phyloP scores from a whole-genome alignment of 1,140 invertebrate genomes.

The Drosophila repleta region DNA sequence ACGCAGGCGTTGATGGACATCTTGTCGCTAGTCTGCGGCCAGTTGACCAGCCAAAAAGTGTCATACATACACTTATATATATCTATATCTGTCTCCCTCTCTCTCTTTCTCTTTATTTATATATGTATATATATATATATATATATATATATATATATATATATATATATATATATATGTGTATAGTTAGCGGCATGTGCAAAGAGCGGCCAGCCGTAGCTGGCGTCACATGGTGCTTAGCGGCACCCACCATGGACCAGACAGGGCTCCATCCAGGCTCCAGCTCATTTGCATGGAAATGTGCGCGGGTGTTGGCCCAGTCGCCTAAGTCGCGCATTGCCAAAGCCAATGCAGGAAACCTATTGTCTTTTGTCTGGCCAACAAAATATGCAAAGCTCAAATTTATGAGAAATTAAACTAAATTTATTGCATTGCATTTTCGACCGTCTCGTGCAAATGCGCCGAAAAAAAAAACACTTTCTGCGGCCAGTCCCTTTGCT shows the following conservation, averaged over 20 bases:
- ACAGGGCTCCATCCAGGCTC: slow-evolving; percentile 36
- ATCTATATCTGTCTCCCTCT: background rate
- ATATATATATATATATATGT: background rate
- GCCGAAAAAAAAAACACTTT: slow-evolving; percentile 55
- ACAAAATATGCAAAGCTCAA: slow-evolving; percentile 79
- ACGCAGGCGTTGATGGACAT: slow-evolving; percentile 82
- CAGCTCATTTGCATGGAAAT: slow-evolving; percentile 78
- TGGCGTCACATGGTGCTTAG: slow-evolving; percentile 77
- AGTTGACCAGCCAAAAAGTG: slow-evolving; percentile 60
- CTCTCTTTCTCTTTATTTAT: no score
- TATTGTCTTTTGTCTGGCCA: slow-evolving; percentile 70
- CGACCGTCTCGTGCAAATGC: slow-evolving; percentile 33
- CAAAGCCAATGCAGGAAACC: slow-evolving; percentile 43
- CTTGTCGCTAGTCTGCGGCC: slow-evolving; percentile 48
- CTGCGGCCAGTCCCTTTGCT: slow-evolving; percentile 61
- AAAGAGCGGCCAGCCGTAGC: slow-evolving; percentile 30
- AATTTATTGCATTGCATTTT: slow-evolving; percentile 78
- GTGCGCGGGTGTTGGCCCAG: slow-evolving; percentile 79
- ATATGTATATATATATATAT: background rate
- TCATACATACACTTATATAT: slow-evolving; percentile 37
- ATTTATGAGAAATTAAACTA: slow-evolving; percentile 82
- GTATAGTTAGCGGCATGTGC: slow-evolving; percentile 43
- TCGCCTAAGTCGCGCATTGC: slow-evolving; percentile 27
- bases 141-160: background rate
- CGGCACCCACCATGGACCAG: slow-evolving; percentile 68